Evolutionary conservation across 2,888 invertebrate species (phyloP), one percentile per base, ranked within the genome.

Genomic region (Lamproptera curius): DNA sequence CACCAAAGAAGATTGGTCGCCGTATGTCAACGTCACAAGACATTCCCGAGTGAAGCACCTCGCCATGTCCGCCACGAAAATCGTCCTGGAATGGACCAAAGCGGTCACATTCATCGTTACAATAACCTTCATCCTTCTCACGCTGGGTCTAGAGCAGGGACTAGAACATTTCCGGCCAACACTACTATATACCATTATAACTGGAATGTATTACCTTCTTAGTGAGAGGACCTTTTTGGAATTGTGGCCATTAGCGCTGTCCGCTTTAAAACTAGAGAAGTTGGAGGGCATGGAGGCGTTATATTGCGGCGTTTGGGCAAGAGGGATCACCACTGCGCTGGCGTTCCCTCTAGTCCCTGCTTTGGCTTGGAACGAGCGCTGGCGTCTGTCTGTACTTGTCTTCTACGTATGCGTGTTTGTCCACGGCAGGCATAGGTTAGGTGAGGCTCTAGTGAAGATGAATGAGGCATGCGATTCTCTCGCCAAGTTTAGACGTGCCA

Each of bases 81-180:
- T 94, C 47, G 94, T 94, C 6, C 83, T 94, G 43, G 94, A 94
- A 70, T 94, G 94, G 92, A 94, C 94, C 11, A 94, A 94, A 76
- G 94, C 94, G 0, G 91, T 94, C 39, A 94, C 94, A 0, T 94
- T 94, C 63, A 89, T 93, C 20, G 93, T 94, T 23, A 94, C 94
- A 0, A 89, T 94, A 31, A 93, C 93, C 0, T 94, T 94, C 64
- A 91, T 93, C 76, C 84, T 94, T 9, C 83, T 94, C 2, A 93
- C 93, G 0, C 91, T 94, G 39, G 93, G 93, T 1, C 71, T 94
- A 49, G 93, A 94, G 65, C 93, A 94, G 73, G 94, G 93, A 1
- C 70, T 94, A 36, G 91, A 94, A 56, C 90, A 94, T 69, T 94
- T 93, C 73, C 90, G 90, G 42, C 94, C 94, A 0, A 92, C 93